Evolutionary conservation across 2,113 vertebrate species (phyloP).

Genomic region (Formicarius rufipectus): DNA sequence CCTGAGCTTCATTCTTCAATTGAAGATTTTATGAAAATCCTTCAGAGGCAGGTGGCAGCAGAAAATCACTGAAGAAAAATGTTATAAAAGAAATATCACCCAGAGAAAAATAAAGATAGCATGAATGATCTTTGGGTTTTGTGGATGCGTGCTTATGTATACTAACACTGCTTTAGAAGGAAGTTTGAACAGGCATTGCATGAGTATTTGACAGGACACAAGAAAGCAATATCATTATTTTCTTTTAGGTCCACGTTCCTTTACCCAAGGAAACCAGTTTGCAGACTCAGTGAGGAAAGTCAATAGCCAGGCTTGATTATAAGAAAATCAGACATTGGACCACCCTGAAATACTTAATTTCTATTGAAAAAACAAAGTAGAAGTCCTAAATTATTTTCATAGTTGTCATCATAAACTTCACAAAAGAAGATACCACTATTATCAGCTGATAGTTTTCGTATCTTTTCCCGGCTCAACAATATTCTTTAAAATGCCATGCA

Average conservation of each 20-base stretch:
- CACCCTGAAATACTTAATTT: not conserved
- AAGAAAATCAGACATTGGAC: not conserved
- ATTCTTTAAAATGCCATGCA: not conserved
- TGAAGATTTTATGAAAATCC: not conserved
- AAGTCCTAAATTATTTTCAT: not conserved
- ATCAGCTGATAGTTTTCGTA: not conserved
- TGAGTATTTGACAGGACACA: not conserved
- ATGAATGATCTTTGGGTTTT: not conserved
- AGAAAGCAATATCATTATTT: not conserved
- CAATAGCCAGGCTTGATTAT: not conserved
- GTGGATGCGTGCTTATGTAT: not conserved
- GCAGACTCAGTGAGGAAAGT: not conserved
- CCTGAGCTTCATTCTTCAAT: not conserved
- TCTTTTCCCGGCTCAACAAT: not conserved
- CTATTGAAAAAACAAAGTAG: not conserved
- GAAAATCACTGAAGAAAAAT: not conserved
- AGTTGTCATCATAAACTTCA: not conserved
- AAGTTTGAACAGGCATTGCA: not conserved
- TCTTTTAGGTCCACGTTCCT: not conserved
- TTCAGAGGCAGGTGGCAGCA: slow-evolving; percentile 4
- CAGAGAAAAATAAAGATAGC: not conserved
- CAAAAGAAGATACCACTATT: not conserved
- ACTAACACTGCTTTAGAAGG: not conserved
- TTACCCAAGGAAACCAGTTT: not conserved
- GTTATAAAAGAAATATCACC: not conserved